Base-by-base conservation (phyloP, 2,888 invertebrate genomes). In the Thereva nobilitata region DNA sequence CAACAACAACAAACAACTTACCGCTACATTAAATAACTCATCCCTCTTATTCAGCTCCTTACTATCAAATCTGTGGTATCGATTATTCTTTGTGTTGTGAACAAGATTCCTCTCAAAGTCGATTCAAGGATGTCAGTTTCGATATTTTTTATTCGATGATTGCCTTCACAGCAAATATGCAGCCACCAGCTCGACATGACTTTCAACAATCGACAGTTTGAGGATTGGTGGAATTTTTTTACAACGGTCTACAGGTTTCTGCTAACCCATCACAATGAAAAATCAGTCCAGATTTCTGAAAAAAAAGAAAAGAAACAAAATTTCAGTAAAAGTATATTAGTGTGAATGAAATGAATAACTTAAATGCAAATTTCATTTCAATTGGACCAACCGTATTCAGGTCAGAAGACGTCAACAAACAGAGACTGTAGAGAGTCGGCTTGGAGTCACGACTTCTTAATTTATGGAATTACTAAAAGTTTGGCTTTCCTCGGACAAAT, bases 1-100 rank as follows among this genome's bases (percentile, higher is more conserved):
- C 23, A 23, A 23, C 23, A 23, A 23, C 23, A 23, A 23, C 23
- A 23, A 23, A 2, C 23, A 23, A 79, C 76, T 78, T 71, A 80
- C 80, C 80, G 80, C 80, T 80, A 80, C 80, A 80, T 80, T 78
- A 78, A 80, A 78, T 79, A 76, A 77, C 78, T 77, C 77, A 77
- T 77, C 76, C 75, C 77, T 77, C 78, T 78, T 78, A 78, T 74
- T 74, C 74, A 74, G 72, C 74, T 73, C 68, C 73, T 68, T 70
- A 71, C 71, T 72, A 71, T 68, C 57, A 71, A 71, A 64, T 71
- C 70, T 64, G 68, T 69, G 68, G 67, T 72, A 45, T 68, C 68
- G n/a, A 68, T 64, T 64, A 71, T 65, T 64, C 67, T 68, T 70
- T 70, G 68, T 3, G 40, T 55, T 47, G 38, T 7, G 9, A 38